Base-by-base conservation (phyloP, 2,797 vertebrate species). In the Atherinosoma microstoma region DNA sequence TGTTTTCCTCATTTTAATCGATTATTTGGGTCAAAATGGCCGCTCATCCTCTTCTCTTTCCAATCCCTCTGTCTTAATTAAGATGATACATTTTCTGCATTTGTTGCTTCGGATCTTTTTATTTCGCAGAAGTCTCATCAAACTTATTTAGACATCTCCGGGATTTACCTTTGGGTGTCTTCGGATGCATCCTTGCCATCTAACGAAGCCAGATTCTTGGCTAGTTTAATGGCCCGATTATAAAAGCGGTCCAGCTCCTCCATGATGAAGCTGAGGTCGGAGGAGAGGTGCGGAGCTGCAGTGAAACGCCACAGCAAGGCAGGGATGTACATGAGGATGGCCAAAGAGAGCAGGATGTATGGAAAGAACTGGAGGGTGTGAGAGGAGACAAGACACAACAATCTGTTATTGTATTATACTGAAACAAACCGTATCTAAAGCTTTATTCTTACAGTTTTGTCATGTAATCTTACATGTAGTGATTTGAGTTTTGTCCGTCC, bases 181-280 rank as follows among this genome's bases (percentile, higher is more conserved):
- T 87, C 89, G 0, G 81, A 4, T 15, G 49, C 54, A 24, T 91
- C 89, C 59, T 89, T 91, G 68, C 53, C 29, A 16, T 92, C 92
- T 24, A 90, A 81, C 0, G 93, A 84, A 0, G 75, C 91, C 27
- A 95, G 57, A 29, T 94, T 96, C 78, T 97, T 97, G 47, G 96
- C 95, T 3, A 97, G 92, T 89, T 90, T 96, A 84, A 99, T 98
- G 59, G 96, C 92, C 0, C 95, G 94, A 76, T 98, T 99, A 81
- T 99, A 99, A 80, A 97, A 96, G 86, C 96, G 97, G 89, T 99
- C 98, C 40, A 99, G 95, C 70, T 99, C 98, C 83, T 98, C 97
- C 96, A 99, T 96, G 75, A 99, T 98, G 77, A 99, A 99, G 85
- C 94, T 96, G 85, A 99, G 93, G 85, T 99, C 98, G 7, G 97